A percentile compares a stretch with the other conserved stretches of the same genome.
Evolutionary conservation across 2,888 invertebrate genomes (phyloP).

Genomic region (Liopterus haemorrhoidalis): DNA sequence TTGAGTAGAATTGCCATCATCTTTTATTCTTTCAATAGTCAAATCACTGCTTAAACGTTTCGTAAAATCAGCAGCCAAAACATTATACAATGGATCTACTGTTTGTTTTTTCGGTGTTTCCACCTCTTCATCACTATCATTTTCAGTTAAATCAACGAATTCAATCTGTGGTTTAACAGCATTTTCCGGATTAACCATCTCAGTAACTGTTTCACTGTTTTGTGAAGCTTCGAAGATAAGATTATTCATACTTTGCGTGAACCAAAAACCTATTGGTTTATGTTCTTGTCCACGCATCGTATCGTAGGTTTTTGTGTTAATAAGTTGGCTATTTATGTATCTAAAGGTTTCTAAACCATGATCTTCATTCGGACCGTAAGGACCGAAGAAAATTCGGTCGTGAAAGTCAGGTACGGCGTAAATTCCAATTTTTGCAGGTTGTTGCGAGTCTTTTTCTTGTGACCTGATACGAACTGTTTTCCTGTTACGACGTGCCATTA

Average conservation of each 20-base stretch:
- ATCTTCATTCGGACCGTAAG: slow-evolving; percentile 37
- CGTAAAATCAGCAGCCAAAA: slow-evolving; percentile 18
- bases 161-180: slow-evolving; percentile 21
- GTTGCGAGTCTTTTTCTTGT: slow-evolving; percentile 19
- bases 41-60: slow-evolving; percentile 15
- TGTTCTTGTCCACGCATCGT: slow-evolving; percentile 35
- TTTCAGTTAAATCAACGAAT: slow-evolving; percentile 28
- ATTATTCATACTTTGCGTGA: slow-evolving; percentile 12
- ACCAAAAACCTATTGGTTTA: slow-evolving; percentile 29
- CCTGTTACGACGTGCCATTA: slow-evolving; percentile 46
- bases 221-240: slow-evolving; percentile 8
- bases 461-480: slow-evolving; percentile 48
- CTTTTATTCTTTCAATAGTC: slow-evolving; percentile 20
- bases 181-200: slow-evolving; percentile 14
- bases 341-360: slow-evolving; percentile 39
- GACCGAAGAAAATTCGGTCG: slow-evolving; percentile 43
- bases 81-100: slow-evolving; percentile 17
- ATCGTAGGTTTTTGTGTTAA: slow-evolving; percentile 37
- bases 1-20: too few relatives aligned
- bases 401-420: slow-evolving; percentile 39
- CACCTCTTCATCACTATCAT: slow-evolving; percentile 29
- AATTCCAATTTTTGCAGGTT: slow-evolving; percentile 36
- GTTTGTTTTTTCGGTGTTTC: not conserved
- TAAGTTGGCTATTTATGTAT: slow-evolving; percentile 38
- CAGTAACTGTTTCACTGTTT: slow-evolving; percentile 8